Conservation (phyloP, 2,888 invertebrate genomes). For the Trissoscelio sp. region DNA sequence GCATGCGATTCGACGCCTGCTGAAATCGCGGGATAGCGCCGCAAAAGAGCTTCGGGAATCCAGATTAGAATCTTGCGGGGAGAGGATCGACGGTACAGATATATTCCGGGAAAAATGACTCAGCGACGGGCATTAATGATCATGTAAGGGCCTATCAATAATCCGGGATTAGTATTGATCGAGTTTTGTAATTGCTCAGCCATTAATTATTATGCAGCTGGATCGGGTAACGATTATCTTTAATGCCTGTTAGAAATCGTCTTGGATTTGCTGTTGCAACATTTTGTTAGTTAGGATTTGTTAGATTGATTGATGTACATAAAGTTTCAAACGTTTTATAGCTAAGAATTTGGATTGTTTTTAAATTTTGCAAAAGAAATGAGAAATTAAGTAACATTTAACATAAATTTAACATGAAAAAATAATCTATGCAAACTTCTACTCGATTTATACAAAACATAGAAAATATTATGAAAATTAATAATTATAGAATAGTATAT, state of each 20-base stretch:
- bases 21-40: constrained; percentile 60
- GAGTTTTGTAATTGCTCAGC: constrained; percentile 45
- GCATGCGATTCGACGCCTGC: constrained; percentile 63
- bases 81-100: constrained; percentile 17
- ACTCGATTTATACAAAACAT: too few species aligned
- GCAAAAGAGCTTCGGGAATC: constrained; percentile 35
- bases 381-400: too few species aligned
- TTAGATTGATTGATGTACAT: too few species aligned
- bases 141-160: constrained; percentile 35
- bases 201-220: constrained; percentile 34
- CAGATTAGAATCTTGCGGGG: constrained; percentile 42
- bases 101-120: constrained; percentile 32
- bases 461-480: too few species aligned
- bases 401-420: too few species aligned
- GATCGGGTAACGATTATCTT: constrained; percentile 19
- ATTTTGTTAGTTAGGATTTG: too few species aligned
- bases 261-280: too few species aligned
- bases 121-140: constrained; percentile 45
- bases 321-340: too few species aligned
- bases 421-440: too few species aligned
- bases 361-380: too few species aligned
- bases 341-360: too few species aligned
- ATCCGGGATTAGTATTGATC: constrained; percentile 47
- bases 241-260: constrained; percentile 14
- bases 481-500: too few species aligned